These are phyloP conservation scores for Sarcoramphus papa DNA, from an alignment of 2,797 vertebrate species.

Conservation along the genomic window DNA sequence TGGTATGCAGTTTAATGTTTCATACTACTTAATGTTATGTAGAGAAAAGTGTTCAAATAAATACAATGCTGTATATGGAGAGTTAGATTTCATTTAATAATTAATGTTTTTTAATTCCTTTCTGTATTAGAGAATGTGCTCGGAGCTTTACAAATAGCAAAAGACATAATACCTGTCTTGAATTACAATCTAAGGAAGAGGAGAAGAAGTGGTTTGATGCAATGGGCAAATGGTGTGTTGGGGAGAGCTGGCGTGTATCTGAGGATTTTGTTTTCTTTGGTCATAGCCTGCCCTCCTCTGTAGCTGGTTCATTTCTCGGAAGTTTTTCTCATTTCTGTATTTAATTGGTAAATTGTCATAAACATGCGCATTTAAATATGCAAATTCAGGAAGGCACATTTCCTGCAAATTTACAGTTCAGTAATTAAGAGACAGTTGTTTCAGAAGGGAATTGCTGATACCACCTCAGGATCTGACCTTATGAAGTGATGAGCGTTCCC, in stretches of 20 bases:
- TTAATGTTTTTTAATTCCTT: background rate
- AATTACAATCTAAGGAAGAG: background rate
- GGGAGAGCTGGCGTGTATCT: background rate
- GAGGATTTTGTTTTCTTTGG: background rate
- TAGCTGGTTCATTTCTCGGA: background rate
- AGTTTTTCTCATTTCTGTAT: background rate
- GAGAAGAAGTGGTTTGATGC: background rate
- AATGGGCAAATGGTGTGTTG: background rate
- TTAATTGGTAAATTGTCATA: background rate
- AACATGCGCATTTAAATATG: background rate
- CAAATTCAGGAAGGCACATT: background rate
- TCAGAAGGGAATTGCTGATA: background rate
- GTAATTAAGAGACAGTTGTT: background rate
- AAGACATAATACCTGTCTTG: background rate
- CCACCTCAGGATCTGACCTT: background rate
- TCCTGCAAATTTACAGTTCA: background rate
- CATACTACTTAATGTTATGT: background rate
- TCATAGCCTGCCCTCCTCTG: background rate
- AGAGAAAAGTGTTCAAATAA: background rate
- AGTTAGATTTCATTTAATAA: background rate
- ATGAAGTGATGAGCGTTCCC: background rate
- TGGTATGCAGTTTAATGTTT: background rate
- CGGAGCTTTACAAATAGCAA: background rate
- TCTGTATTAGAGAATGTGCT: background rate
- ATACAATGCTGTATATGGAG: background rate